Conservation (phyloP, 1,140 invertebrate genomes). For the Triops longicaudatus region DNA sequence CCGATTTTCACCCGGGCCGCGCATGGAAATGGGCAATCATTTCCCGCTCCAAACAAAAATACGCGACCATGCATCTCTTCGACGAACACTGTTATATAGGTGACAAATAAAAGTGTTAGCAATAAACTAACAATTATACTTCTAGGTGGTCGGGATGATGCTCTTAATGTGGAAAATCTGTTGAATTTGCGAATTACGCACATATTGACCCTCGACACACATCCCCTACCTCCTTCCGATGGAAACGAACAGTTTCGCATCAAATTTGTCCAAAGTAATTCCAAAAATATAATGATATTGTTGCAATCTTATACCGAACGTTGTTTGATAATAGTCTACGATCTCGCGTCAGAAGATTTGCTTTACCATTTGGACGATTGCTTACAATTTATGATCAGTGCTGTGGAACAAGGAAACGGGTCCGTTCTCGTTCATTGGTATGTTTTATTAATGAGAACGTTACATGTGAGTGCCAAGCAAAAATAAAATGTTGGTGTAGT, state of each 20-base stretch:
- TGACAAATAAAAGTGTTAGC: not conserved
- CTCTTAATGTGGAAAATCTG: not conserved
- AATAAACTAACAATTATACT: not conserved
- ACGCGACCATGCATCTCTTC: not conserved
- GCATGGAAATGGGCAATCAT: no score
- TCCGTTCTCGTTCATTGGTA: not conserved
- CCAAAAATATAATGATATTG: not conserved
- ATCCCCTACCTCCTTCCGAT: not conserved
- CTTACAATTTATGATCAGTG: not conserved
- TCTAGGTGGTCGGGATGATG: not conserved
- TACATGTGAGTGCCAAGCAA: not conserved
- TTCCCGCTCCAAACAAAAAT: not conserved
- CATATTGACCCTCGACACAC: not conserved
- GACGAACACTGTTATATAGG: not conserved
- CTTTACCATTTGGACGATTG: not conserved
- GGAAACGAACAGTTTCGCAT: not conserved
- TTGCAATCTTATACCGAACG: no score
- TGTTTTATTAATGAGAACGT: not conserved
- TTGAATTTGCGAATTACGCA: not conserved
- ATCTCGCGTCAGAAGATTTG: not conserved
- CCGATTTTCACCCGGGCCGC: no score
- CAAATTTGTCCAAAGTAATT: not conserved
- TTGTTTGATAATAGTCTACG: not conserved
- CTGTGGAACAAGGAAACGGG: not conserved
- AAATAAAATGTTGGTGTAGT: not conserved